Evolutionary conservation across 2,113 vertebrate genomes (phyloP), one percentile per base, ranked within the genome.

Genomic region (Amblyornis subalaris): DNA sequence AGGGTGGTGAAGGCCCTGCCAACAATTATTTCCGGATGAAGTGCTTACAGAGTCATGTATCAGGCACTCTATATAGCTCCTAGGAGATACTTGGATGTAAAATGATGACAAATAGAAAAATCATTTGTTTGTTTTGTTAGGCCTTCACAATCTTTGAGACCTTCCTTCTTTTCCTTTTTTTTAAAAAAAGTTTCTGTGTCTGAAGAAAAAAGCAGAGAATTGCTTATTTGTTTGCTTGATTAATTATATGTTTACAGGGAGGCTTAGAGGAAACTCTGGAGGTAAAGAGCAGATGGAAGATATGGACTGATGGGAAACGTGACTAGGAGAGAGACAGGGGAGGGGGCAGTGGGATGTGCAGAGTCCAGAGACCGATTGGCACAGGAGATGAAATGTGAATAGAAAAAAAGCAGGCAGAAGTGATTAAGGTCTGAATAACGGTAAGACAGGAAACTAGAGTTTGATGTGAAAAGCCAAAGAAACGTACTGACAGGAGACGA

Each of bases 141-240:
- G 40, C 12, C 7, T 36, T 79, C 35, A 58, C 19, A 66, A 31
- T 38, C 29, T 61, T 88, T 35, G 8, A 79, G 28, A 85, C 3
- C 2, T 53, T 73, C 6, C 1, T 57, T 33, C 0, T 7, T 15
- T 7, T 19, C 14, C 33, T 38, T 48, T 55, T 44, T 44, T 22
- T 17, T 1, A 20, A 38, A 38, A 38, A 38, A 38, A 20, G 2
- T 69, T 79, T 79, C 8, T 80, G 23, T 1, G 0, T 21, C 28
- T 45, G 17, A 60, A 77, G 33, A 57, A 14, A 26, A 62, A 11
- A 51, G 14, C 35, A 62, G 42, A 74, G 28, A 66, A 44, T 38
- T 91, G 33, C 66, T 95, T 74, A 64, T 64, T 74, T 48, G 7
- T 81, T 90, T 90, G 38, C 12, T 47, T 92, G 79, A 84, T 74